These are phyloP conservation scores for Apantesis nais DNA, from an alignment of 2,888 invertebrate species.

Conservation along the genomic window DNA sequence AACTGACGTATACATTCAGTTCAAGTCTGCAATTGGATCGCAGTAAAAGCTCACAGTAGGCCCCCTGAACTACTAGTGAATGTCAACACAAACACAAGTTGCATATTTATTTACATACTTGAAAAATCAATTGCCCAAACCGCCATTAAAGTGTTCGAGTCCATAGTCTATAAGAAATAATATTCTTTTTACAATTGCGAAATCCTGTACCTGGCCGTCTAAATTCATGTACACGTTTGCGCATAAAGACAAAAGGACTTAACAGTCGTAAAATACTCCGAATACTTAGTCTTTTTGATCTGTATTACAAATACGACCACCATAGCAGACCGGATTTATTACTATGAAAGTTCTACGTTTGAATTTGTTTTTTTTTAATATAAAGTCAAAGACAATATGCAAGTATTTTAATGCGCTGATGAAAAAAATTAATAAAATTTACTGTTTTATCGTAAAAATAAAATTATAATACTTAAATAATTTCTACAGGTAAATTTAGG, in stretches of 20 bases:
- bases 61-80: background rate
- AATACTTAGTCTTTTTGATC: background rate
- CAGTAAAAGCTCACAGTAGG: too few species aligned
- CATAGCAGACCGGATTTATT: background rate
- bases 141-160: background rate
- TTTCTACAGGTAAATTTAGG: too few species aligned
- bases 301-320: constrained; percentile 8
- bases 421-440: too few species aligned
- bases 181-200: constrained; percentile 32
- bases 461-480: too few species aligned
- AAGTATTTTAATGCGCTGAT: too few species aligned
- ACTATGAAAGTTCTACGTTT: background rate
- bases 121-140: background rate
- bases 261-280: constrained; percentile 5
- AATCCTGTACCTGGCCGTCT: constrained; percentile 23
- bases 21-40: too few species aligned
- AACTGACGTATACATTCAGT: background rate
- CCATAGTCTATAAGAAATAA: background rate
- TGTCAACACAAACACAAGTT: background rate
- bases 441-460: too few species aligned
- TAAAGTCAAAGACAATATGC: too few species aligned
- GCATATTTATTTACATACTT: background rate
- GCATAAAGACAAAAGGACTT: constrained; percentile 30
- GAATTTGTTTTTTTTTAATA: background rate
- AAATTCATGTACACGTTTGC: constrained; percentile 46